A percentile compares a stretch with the other conserved stretches of the same genome.
Conservation (phyloP, 2,113 vertebrate species). For the Neodontobutis hainanensis region DNA sequence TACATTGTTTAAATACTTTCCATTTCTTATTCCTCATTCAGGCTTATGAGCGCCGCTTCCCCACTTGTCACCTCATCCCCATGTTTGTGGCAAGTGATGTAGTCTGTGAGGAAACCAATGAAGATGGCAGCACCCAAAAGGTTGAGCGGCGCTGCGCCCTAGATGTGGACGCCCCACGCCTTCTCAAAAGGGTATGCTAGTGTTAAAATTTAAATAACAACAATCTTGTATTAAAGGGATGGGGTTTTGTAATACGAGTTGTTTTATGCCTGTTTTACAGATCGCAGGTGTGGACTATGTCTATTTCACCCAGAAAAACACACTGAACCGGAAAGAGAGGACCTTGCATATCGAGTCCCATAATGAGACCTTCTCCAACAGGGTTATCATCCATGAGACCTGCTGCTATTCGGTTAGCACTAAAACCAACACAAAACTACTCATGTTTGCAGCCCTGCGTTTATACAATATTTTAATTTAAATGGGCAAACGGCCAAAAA, state of each 20-base stretch:
- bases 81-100: constrained; percentile 96
- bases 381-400: constrained; percentile 91
- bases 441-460: no score
- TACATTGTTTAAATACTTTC: background rate
- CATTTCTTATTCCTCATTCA: constrained; percentile 47
- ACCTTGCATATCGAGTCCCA: constrained; percentile 95
- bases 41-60: constrained; percentile 96
- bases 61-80: constrained; percentile 93
- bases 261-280: constrained; percentile 59
- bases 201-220: background rate
- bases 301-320: constrained; percentile 96
- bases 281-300: constrained; percentile 97
- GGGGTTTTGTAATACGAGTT: background rate
- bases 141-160: constrained; percentile 92
- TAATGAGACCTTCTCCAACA: constrained; percentile 95
- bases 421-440: background rate
- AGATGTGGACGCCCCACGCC: constrained; percentile 92
- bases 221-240: background rate
- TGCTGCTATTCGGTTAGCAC: constrained; percentile 94
- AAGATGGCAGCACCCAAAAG: constrained; percentile 82
- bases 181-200: constrained; percentile 88
- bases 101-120: constrained; percentile 84
- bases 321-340: constrained; percentile 88
- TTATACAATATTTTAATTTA: no score
- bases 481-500: constrained; percentile 3